Percentiles rank a stretch among this genome's conserved stretches.
These are phyloP conservation scores for Crioceris asparagi DNA, from an alignment of 2,888 invertebrate genomes.

Conservation along the genomic window DNA sequence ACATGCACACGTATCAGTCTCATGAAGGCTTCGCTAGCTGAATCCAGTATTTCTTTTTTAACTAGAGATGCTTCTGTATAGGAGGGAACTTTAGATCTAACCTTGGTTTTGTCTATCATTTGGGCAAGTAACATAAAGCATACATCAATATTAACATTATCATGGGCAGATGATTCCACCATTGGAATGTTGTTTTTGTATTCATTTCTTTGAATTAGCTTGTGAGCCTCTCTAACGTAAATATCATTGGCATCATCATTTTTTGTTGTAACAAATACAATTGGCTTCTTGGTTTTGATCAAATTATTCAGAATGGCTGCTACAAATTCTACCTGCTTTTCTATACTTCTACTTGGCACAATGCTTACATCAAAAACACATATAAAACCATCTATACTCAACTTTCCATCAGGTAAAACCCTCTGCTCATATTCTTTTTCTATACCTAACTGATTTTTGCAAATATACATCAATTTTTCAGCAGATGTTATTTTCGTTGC, in stretches of 20 bases:
- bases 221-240: constrained; percentile 81
- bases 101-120: constrained; percentile 83
- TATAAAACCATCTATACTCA: constrained; percentile 88
- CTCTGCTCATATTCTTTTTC: constrained; percentile 96
- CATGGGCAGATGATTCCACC: constrained; percentile 91
- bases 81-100: constrained; percentile 54
- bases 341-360: constrained; percentile 82
- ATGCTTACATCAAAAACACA: constrained; percentile 93
- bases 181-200: constrained; percentile 80
- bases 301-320: constrained; percentile 76
- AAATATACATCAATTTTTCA: constrained; percentile 98
- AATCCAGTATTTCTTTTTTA: constrained; percentile 79
- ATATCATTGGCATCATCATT: constrained; percentile 86
- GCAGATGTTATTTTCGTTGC: constrained; percentile 88
- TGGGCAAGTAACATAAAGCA: constrained; percentile 86
- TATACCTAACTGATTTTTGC: constrained; percentile 95
- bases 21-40: constrained; percentile 83
- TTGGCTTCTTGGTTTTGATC: constrained; percentile 87
- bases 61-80: constrained; percentile 77
- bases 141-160: constrained; percentile 91
- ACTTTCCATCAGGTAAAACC: constrained; percentile 82
- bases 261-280: constrained; percentile 90
- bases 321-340: constrained; percentile 82
- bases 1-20: constrained; percentile 76
- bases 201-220: constrained; percentile 79